These are phyloP conservation scores for Brachionus plicatilis DNA, from an alignment of 1,140 invertebrate genomes.

Conservation along the genomic window DNA sequence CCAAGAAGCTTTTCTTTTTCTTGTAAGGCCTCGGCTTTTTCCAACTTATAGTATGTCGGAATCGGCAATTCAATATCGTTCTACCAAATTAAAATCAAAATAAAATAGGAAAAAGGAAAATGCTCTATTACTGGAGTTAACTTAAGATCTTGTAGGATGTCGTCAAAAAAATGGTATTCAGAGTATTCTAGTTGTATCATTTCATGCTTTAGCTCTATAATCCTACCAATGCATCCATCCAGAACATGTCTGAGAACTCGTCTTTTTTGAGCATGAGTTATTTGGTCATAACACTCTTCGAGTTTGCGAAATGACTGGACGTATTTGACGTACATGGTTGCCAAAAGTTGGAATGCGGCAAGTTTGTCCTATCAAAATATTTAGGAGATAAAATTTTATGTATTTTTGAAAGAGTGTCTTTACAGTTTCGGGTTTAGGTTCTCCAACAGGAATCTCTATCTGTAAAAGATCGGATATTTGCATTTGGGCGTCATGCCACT, in stretches of 20 bases:
- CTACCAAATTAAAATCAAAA: constrained; percentile 42
- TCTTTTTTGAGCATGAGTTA: constrained; percentile 85
- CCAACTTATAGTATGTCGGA: constrained; percentile 57
- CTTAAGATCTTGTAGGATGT: constrained; percentile 63
- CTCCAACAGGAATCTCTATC: constrained; percentile 51
- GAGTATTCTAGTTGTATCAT: constrained; percentile 76
- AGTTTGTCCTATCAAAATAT: constrained; percentile 48
- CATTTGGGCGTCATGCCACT: constrained; percentile 55
- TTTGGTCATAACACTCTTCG: constrained; percentile 77
- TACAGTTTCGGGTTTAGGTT: constrained; percentile 55
- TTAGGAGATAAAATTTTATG: neutral
- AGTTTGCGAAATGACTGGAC: constrained; percentile 69
- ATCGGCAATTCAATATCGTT: constrained; percentile 58
- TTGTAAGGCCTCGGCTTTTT: constrained; percentile 51
- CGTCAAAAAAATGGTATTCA: constrained; percentile 79
- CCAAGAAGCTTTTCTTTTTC: constrained; percentile 55
- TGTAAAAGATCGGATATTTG: constrained; percentile 52
- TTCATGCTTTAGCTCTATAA: constrained; percentile 65
- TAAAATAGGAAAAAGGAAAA: neutral
- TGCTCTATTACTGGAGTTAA: constrained; percentile 60
- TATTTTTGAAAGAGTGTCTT: neutral
- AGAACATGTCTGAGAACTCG: constrained; percentile 70
- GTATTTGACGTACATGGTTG: constrained; percentile 68
- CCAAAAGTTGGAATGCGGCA: constrained; percentile 54
- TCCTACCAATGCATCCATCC: constrained; percentile 71